These are phyloP conservation scores for Drosophila limbata DNA, from an alignment of 2,888 invertebrate species.

Conservation along the genomic window DNA sequence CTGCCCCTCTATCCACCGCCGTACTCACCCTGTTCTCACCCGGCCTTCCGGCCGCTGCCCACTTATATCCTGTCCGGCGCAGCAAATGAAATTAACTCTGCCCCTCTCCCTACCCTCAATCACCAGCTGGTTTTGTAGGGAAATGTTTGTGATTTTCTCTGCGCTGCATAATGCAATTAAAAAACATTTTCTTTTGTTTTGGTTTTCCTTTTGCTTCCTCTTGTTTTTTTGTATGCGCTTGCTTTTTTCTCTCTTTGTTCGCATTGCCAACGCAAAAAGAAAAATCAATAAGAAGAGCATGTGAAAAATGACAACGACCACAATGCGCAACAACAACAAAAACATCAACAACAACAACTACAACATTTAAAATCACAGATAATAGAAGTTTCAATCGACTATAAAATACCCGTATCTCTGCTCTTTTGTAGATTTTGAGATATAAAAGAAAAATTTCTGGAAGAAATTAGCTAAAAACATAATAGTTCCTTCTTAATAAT, in stretches of 20 bases:
- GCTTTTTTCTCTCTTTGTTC: conserved; percentile 10
- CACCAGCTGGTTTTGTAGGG: conserved; percentile 17
- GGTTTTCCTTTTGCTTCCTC: conserved; percentile 36
- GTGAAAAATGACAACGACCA: conserved; percentile 51
- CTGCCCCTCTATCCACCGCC: no score
- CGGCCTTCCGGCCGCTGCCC: conserved; percentile 10
- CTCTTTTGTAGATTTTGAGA: not conserved
- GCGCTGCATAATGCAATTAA: conserved; percentile 76
- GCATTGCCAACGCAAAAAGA: conserved; percentile 34
- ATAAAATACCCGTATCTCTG: not conserved
- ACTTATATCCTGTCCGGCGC: conserved; percentile 52
- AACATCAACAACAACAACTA: conserved; percentile 23
- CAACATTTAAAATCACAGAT: conserved; percentile 8
- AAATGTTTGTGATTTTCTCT: conserved; percentile 63
- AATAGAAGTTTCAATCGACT: conserved; percentile 7
- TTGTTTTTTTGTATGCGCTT: not conserved
- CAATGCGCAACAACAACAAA: conserved; percentile 47
- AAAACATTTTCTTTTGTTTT: conserved; percentile 56
- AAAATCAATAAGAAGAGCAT: conserved; percentile 69
- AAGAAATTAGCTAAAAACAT: not conserved
- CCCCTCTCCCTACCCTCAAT: not conserved
- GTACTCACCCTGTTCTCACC: not conserved
- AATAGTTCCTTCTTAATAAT: no score
- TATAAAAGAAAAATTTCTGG: not conserved
- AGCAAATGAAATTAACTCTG: conserved; percentile 63